Evolutionary conservation across 2,113 vertebrate species (phyloP).

Genomic region (Rhinolophus sinicus): DNA sequence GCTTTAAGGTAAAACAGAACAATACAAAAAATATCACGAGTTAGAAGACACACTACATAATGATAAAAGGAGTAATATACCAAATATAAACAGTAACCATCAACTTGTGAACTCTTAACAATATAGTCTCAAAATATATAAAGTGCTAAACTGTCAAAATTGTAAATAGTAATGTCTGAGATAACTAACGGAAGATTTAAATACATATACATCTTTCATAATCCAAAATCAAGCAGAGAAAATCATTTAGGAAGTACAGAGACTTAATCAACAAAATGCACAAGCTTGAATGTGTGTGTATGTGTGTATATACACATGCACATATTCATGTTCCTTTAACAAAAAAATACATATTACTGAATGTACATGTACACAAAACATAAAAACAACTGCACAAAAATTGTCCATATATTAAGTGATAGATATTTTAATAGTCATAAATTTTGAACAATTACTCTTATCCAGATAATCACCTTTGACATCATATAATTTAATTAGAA

Average conservation of each 20-base stretch:
- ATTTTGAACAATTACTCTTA: neutral
- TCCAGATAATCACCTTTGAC: neutral
- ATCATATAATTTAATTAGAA: slow-evolving; percentile 12
- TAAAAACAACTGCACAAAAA: neutral
- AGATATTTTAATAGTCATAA: neutral
- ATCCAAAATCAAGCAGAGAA: neutral
- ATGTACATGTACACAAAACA: neutral
- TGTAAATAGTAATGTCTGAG: neutral
- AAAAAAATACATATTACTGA: neutral
- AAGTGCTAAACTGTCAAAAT: neutral
- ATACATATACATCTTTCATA: neutral
- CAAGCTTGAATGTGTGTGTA: neutral
- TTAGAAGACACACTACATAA: neutral
- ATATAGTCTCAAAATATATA: neutral
- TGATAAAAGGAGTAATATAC: neutral
- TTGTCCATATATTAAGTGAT: neutral
- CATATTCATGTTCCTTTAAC: neutral
- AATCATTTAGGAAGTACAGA: neutral
- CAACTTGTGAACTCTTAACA: neutral
- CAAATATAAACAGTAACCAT: neutral
- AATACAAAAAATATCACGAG: neutral
- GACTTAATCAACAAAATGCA: neutral
- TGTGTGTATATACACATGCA: neutral
- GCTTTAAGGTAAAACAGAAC: neutral
- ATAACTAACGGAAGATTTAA: neutral